Conservation (phyloP, 92 coral and sea anemone species). For the Epizoanthus ramosus region DNA sequence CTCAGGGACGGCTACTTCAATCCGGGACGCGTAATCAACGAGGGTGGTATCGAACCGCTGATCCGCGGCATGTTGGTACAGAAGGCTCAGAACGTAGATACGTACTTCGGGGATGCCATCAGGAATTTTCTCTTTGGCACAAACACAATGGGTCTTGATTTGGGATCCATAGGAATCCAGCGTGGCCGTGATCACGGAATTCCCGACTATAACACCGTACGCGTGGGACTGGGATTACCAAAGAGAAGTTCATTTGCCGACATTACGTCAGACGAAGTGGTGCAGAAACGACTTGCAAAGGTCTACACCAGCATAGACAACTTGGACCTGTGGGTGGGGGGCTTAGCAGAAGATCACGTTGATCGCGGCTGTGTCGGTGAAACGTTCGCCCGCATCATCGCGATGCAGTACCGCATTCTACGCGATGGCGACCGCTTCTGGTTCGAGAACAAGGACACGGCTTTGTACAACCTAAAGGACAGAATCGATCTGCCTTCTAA, state of each 20-base stretch:
- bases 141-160: conserved; percentile 93
- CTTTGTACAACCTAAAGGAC: conserved; percentile 76
- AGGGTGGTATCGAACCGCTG: conserved; percentile 97
- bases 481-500: conserved; percentile 74
- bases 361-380: conserved; percentile 98
- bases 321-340: conserved; percentile 95
- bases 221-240: conserved; percentile 81
- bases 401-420: conserved; percentile 83
- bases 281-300: conserved; percentile 65
- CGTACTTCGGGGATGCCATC: conserved; percentile 83
- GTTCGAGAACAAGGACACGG: conserved; percentile 87
- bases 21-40: conserved; percentile 96
- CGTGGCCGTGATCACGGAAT: conserved; percentile 98
- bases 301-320: conserved; percentile 81
- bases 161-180: conserved; percentile 89
- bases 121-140: conserved; percentile 98
- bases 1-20: conserved; percentile 97
- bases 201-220: conserved; percentile 93
- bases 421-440: conserved; percentile 98
- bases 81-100: conserved; percentile 88
- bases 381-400: conserved; percentile 92
- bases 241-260: conserved; percentile 72
- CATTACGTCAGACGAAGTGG: conserved; percentile 72
- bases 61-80: conserved; percentile 95
- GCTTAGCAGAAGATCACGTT: conserved; percentile 89